Evolutionary conservation across 2,113 vertebrate species (phyloP).

Genomic region (Ceratotherium simum): DNA sequence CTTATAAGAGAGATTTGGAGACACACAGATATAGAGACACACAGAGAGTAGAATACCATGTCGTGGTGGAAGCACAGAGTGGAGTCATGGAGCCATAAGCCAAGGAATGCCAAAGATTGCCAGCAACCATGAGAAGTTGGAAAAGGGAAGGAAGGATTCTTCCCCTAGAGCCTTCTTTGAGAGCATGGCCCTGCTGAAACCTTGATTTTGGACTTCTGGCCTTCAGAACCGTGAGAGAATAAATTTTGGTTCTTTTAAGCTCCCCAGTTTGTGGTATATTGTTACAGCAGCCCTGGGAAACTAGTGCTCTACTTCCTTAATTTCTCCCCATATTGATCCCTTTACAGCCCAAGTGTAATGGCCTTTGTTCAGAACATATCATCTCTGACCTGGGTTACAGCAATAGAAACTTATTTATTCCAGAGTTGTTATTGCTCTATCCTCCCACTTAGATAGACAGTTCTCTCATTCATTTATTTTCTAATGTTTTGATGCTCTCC

Average conservation of each 20-base stretch:
- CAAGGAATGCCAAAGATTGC: not conserved
- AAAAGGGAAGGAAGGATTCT: no score
- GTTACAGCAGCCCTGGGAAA: not conserved
- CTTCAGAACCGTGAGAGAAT: not conserved
- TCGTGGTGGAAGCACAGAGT: not conserved
- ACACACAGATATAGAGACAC: not conserved
- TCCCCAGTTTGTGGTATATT: not conserved
- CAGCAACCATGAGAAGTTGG: no score
- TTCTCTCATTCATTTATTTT: not conserved
- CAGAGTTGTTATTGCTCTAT: not conserved
- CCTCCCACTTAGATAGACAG: rapidly evolving
- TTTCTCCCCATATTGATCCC: not conserved
- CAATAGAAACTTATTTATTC: not conserved
- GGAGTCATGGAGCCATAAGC: not conserved
- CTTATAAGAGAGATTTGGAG: not conserved
- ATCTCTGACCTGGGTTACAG: not conserved
- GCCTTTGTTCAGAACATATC: not conserved
- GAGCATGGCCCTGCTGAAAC: no score
- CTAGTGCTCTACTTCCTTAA: not conserved
- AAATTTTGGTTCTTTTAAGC: conserved; percentile 34
- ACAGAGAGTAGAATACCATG: no score
- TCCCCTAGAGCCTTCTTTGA: rapidly evolving
- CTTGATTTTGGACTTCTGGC: not conserved
- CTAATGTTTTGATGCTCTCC: not conserved
- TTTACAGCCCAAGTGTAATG: not conserved